These are phyloP conservation scores for Drosophila colorata DNA, from an alignment of 2,888 invertebrate species.

Conservation along the genomic window DNA sequence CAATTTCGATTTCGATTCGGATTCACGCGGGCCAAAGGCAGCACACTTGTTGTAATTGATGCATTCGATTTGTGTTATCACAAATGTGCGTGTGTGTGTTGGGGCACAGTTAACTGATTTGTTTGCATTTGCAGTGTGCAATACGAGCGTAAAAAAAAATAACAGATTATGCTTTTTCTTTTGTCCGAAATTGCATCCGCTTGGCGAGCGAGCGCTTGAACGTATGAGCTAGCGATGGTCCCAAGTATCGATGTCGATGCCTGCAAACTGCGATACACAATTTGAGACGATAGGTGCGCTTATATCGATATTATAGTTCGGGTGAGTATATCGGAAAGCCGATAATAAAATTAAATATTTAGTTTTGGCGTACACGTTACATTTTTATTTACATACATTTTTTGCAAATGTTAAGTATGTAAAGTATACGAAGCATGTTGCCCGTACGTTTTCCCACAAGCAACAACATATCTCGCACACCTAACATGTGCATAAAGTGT, in stretches of 20 bases:
- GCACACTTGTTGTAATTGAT: constrained; percentile 56
- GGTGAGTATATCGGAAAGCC: too few species aligned
- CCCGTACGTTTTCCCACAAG: too few species aligned
- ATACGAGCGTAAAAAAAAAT: constrained; percentile 56
- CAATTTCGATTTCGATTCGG: constrained; percentile 30
- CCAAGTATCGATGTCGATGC: constrained; percentile 19
- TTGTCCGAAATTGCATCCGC: constrained; percentile 61
- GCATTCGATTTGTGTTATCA: constrained; percentile 47
- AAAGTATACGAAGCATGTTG: too few species aligned
- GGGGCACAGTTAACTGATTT: constrained; percentile 50
- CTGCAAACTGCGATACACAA: background rate
- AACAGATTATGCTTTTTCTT: constrained; percentile 43
- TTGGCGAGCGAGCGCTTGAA: constrained; percentile 57
- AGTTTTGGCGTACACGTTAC: too few species aligned
- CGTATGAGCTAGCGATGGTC: constrained; percentile 51
- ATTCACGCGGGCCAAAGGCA: constrained; percentile 51
- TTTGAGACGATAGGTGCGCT: background rate
- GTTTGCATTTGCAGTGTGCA: constrained; percentile 47
- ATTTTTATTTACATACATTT: too few species aligned
- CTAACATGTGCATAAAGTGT: too few species aligned
- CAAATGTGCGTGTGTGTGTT: constrained; percentile 23
- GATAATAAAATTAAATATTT: too few species aligned
- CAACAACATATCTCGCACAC: too few species aligned
- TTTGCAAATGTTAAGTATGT: too few species aligned
- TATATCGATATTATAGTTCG: constrained; percentile 6